Conservation (phyloP, 2,888 invertebrate species). For the Zygothrica quintamaculata region DNA sequence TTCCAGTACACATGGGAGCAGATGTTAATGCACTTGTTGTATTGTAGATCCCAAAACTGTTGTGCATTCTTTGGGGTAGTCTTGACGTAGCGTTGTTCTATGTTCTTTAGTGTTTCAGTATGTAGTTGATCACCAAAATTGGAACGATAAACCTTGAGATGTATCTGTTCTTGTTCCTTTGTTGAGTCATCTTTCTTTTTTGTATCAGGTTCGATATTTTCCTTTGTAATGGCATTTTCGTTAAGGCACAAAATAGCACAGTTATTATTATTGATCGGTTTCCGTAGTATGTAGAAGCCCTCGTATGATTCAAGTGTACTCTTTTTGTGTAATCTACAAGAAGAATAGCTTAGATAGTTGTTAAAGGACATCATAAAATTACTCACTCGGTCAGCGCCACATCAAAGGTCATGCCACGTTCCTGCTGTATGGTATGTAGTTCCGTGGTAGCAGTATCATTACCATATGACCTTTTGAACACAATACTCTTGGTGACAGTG, state of each 20-base stretch:
- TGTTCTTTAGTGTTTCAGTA: slow-evolving; percentile 93
- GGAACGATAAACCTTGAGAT: slow-evolving; percentile 92
- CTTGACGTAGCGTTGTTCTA: slow-evolving; percentile 96
- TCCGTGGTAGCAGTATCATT: slow-evolving; percentile 96
- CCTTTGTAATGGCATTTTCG: background rate
- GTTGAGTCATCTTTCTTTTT: slow-evolving; percentile 83
- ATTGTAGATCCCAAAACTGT: slow-evolving; percentile 94
- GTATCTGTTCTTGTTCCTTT: slow-evolving; percentile 86
- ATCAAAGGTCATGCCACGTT: slow-evolving; percentile 94
- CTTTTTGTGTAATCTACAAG: slow-evolving; percentile 35
- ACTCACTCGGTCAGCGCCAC: slow-evolving; percentile 91
- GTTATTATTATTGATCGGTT: slow-evolving; percentile 93
- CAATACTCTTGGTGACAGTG: slow-evolving; percentile 91
- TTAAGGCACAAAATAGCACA: slow-evolving; percentile 89
- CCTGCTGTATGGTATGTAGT: slow-evolving; percentile 95
- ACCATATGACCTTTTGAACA: slow-evolving; percentile 94
- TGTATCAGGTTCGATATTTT: slow-evolving; percentile 54
- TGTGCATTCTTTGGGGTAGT: slow-evolving; percentile 91
- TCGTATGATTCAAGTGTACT: slow-evolving; percentile 86
- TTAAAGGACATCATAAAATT: background rate
- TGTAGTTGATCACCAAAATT: slow-evolving; percentile 95
- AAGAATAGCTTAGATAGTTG: too few species aligned
- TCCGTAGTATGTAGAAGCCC: slow-evolving; percentile 96
- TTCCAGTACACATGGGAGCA: slow-evolving; percentile 98
- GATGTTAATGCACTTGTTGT: slow-evolving; percentile 91